phyloP scores from a whole-genome alignment of 2,797 vertebrate genomes.

The Chromobotia macracanthus region DNA sequence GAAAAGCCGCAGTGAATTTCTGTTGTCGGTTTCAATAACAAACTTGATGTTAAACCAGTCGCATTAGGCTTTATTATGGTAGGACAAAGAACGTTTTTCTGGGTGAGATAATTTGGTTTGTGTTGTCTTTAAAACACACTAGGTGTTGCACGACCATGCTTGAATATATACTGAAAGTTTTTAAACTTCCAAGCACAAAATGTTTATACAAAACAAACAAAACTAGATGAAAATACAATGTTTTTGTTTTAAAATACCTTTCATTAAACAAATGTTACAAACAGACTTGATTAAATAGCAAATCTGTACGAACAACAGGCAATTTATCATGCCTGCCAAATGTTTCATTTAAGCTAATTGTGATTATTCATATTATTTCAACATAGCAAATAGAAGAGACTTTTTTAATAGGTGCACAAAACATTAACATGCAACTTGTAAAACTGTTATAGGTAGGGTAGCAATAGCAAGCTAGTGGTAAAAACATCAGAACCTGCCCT shows the following conservation, averaged over 20 bases:
- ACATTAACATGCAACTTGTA: too few relatives aligned
- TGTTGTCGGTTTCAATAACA: constrained; percentile 4
- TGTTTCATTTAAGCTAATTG: too few relatives aligned
- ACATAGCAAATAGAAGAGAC: too few relatives aligned
- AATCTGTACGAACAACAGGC: too few relatives aligned
- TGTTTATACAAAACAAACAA: background rate
- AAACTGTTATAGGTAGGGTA: too few relatives aligned
- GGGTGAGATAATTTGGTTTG: background rate
- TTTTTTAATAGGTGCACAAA: too few relatives aligned
- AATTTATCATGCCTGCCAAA: too few relatives aligned
- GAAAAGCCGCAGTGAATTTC: background rate
- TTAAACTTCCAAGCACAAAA: background rate
- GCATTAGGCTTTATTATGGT: background rate
- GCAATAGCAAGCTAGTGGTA: too few relatives aligned
- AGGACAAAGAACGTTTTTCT: background rate
- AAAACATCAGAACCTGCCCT: too few relatives aligned
- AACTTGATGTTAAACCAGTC: background rate
- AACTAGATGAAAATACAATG: background rate
- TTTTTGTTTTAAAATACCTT: background rate
- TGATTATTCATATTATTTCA: too few relatives aligned
- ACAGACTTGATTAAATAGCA: too few relatives aligned
- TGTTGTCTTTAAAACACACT: background rate
- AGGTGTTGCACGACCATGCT: background rate
- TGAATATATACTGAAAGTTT: background rate
- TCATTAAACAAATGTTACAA: too few relatives aligned